phyloP scores from a whole-genome alignment of 2,797 vertebrate genomes.

The Syngnathus rostellatus region DNA sequence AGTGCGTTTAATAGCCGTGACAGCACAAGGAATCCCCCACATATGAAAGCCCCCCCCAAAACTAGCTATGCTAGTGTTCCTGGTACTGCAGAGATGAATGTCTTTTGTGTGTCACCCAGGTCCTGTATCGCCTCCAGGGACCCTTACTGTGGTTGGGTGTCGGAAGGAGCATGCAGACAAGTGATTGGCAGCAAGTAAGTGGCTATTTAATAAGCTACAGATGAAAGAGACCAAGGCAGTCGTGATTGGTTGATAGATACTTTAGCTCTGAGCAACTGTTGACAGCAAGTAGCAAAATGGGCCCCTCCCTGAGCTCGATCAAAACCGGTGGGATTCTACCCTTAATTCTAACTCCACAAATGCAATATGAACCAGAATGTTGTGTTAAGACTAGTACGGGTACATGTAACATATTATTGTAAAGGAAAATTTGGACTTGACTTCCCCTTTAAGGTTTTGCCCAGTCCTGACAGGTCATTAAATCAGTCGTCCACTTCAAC shows the following conservation, averaged over 20 bases:
- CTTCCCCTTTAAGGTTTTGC: too few relatives aligned
- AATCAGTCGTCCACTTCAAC: neutral
- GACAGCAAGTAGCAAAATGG: too few relatives aligned
- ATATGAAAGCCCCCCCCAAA: neutral
- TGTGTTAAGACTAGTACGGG: too few relatives aligned
- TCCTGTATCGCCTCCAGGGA: slow-evolving; percentile 96
- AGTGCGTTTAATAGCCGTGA: slow-evolving; percentile 65
- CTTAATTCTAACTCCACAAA: too few relatives aligned
- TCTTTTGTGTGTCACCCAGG: slow-evolving; percentile 60
- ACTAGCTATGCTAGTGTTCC: slow-evolving; percentile 5
- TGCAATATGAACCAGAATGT: too few relatives aligned
- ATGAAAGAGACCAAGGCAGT: neutral
- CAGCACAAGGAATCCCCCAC: neutral
- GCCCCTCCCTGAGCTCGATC: too few relatives aligned
- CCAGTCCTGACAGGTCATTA: neutral
- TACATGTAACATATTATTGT: too few relatives aligned
- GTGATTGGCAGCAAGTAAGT: slow-evolving; percentile 82
- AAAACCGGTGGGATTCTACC: too few relatives aligned
- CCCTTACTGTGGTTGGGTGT: slow-evolving; percentile 93
- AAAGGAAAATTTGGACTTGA: too few relatives aligned
- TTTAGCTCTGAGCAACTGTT: too few relatives aligned
- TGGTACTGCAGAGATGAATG: neutral
- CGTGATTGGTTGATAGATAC: too few relatives aligned
- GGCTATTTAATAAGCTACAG: slow-evolving; percentile 1
- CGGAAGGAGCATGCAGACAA: slow-evolving; percentile 81